Evolutionary conservation across 2,113 vertebrate species (phyloP), one percentile per base, ranked within the genome.

Genomic region (Gasterosteus nipponicus): DNA sequence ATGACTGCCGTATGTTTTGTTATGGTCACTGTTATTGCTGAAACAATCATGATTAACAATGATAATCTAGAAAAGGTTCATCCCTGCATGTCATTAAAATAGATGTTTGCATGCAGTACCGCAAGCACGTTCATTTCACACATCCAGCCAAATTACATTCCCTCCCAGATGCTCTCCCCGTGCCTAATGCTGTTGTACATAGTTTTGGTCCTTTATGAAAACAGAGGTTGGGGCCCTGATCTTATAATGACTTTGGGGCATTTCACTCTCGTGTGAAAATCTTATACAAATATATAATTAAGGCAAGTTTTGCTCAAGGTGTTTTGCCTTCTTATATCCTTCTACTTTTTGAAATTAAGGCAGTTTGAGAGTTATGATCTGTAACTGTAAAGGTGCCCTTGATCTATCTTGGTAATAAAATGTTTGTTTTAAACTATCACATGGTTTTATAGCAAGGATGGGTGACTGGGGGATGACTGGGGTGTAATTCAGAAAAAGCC

Each of bases 401-500:
- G 39, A 69, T 26, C 5, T 35, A n/a, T 33, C 4, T 33, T 16
- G 61, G n/a, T 59, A 41, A 46, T 77, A 53, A 18, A 26, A 35
- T 56, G 1, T 69, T 69, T 61, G 14, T 14, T 15, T n/a, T 35
- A 26, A 46, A 51, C 10, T 18, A 12, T 26, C 15, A 57, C 31
- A 1, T 35, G 47, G 11, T 56, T 54, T 66, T 19, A 18, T 35
- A n/a, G 35, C 8, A 56, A 51, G 47, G 14, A 38, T 33, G 47
- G n/a, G 14, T 39, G 47, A 10, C 31, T 26, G 16, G 26, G 14
- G 33, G 15, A 5, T 62, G 72, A 80, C 82, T 35, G 51, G 19
- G 31, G 12, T 68, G 10, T 39, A 35, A 76, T 51, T 81, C 2
- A 71, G 62, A 62, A 53, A 18, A 68, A 42, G 22, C 41, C 39